Conservation (phyloP, 2,113 vertebrate species). For the Ceyx melanurus region DNA sequence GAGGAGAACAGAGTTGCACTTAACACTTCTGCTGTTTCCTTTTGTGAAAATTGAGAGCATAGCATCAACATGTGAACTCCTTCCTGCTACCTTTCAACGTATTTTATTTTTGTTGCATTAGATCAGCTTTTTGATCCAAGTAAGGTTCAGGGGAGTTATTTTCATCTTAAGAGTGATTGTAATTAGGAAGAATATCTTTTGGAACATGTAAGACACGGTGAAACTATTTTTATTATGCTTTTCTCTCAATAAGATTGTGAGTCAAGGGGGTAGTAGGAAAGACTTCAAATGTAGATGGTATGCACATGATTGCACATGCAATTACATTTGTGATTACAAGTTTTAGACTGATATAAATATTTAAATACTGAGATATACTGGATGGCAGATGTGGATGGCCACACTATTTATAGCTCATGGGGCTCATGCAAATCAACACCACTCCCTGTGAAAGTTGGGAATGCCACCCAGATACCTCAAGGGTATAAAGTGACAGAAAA, state of each 20-base stretch:
- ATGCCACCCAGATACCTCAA: too few relatives aligned
- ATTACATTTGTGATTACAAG: neutral
- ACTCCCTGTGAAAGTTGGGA: too few relatives aligned
- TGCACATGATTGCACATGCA: neutral
- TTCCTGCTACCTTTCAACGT: neutral
- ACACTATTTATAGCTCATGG: too few relatives aligned
- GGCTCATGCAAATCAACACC: too few relatives aligned
- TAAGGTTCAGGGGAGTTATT: neutral
- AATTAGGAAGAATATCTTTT: neutral
- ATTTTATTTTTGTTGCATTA: neutral
- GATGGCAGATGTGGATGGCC: too few relatives aligned
- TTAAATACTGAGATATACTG: neutral
- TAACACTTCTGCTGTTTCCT: neutral
- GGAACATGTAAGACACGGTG: accelerated
- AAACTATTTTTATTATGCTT: neutral
- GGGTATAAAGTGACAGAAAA: too few relatives aligned
- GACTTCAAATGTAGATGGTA: too few relatives aligned
- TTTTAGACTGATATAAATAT: neutral
- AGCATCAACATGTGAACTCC: neutral
- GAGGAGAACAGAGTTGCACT: neutral
- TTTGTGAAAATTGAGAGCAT: neutral
- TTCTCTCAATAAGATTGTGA: neutral
- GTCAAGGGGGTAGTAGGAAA: neutral
- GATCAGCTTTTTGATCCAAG: neutral
- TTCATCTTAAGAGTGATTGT: neutral